phyloP scores from a whole-genome alignment of 2,113 vertebrate genomes.

The Callipepla squamata region DNA sequence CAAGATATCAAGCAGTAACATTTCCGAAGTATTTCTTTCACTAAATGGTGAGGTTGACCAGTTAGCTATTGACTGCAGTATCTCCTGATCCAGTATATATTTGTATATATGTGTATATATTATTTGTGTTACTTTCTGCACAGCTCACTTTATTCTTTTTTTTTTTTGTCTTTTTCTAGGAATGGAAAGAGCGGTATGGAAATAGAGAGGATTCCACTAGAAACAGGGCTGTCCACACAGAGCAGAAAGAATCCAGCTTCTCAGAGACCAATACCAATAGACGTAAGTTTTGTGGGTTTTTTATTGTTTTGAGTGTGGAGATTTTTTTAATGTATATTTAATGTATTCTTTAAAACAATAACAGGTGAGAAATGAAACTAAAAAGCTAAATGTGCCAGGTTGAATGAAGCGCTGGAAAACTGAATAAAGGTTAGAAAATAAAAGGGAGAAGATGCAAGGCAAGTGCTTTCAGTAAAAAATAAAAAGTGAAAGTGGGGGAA shows the following conservation, averaged over 20 bases:
- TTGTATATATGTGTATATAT: background rate
- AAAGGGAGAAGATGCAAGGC: background rate
- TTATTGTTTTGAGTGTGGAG: background rate
- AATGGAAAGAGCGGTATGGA: conserved; percentile 91
- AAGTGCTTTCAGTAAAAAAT: background rate
- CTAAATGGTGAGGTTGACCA: background rate
- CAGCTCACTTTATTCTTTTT: background rate
- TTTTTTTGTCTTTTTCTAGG: conserved; percentile 71
- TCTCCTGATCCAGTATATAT: background rate
- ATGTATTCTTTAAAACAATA: background rate
- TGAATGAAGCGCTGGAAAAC: background rate
- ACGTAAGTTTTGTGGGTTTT: conserved; percentile 69
- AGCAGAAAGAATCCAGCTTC: conserved; percentile 85
- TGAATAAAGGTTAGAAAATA: background rate
- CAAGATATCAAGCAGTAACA: background rate
- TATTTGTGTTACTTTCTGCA: background rate
- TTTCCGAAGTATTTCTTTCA: background rate
- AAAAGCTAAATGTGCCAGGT: background rate
- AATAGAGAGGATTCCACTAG: conserved; percentile 85
- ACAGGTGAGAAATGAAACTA: background rate
- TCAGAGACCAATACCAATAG: conserved; percentile 78
- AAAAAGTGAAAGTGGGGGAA: background rate
- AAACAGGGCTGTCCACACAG: conserved; percentile 82
- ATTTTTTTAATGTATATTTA: background rate
- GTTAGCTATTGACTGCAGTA: background rate